Conservation (phyloP, 1,140 invertebrate species). For the Lysiphlebus fabarum region DNA sequence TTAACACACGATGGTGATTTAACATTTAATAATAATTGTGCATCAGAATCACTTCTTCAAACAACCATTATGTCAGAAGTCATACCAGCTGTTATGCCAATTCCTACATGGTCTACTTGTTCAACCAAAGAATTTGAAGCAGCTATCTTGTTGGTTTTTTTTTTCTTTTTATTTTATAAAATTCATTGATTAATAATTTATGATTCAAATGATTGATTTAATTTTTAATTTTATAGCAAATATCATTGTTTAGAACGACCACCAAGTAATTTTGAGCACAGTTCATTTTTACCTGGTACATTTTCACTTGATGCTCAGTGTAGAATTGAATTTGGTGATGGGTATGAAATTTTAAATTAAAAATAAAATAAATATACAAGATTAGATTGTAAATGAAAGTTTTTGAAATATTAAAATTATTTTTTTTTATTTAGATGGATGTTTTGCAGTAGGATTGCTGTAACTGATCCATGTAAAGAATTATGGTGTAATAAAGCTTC, state of each 20-base stretch:
- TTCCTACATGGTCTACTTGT: conserved; percentile 10
- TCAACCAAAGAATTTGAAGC: background rate
- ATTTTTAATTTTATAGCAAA: background rate
- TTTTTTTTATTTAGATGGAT: conserved; percentile 7
- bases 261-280: background rate
- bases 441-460: conserved; percentile 3
- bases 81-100: conserved; percentile 9
- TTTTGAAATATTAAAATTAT: background rate
- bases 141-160: background rate
- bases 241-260: conserved; percentile 11
- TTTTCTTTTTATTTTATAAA: background rate
- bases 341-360: background rate
- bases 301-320: conserved; percentile 13
- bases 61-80: conserved; percentile 7
- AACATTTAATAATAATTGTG: conserved; percentile 8
- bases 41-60: conserved; percentile 3
- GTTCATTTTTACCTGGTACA: background rate
- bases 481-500: conserved; percentile 15
- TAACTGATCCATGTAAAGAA: conserved; percentile 10
- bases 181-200: background rate
- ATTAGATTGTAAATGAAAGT: too few relatives aligned
- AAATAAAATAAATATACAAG: too few relatives aligned
- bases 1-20: conserved; percentile 16
- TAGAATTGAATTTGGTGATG: conserved; percentile 17
- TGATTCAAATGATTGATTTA: too few relatives aligned